A percentile compares a stretch with the other conserved stretches of the same genome.
phyloP scores from a whole-genome alignment of 1,140 invertebrate species.

The Drosophila murphyi region DNA sequence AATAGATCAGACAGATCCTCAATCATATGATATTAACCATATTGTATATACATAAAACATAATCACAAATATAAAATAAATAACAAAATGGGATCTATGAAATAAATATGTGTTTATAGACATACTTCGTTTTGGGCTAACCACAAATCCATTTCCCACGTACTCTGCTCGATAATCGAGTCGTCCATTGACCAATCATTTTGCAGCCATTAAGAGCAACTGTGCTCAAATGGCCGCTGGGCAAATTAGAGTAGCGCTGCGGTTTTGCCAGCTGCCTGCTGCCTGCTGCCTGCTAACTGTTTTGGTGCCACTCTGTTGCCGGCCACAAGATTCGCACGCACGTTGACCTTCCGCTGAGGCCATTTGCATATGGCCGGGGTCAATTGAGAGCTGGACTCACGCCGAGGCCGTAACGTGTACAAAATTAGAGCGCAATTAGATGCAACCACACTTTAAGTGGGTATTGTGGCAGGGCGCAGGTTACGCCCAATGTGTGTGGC shows the following conservation, averaged over 20 bases:
- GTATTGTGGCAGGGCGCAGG: slow-evolving; percentile 8
- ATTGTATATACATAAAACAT: too few species aligned
- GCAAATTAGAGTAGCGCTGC: slow-evolving; percentile 67
- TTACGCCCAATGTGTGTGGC: slow-evolving; percentile 31
- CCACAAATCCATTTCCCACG: slow-evolving; percentile 69
- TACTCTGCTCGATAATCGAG: slow-evolving; percentile 66
- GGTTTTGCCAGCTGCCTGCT: slow-evolving; percentile 32
- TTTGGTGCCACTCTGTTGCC: slow-evolving; percentile 55
- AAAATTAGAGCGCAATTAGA: slow-evolving; percentile 74
- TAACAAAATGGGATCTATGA: background rate
- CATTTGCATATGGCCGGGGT: slow-evolving; percentile 71
- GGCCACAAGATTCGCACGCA: slow-evolving; percentile 77
- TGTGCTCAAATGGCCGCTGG: slow-evolving; percentile 20
- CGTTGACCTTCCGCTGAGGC: slow-evolving; percentile 72
- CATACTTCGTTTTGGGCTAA: slow-evolving; percentile 34
- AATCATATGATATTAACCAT: too few species aligned
- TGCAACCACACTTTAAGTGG: slow-evolving; percentile 42
- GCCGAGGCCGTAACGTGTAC: slow-evolving; percentile 61
- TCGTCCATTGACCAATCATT: slow-evolving; percentile 43
- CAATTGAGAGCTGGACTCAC: slow-evolving; percentile 4
- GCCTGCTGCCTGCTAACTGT: too few species aligned
- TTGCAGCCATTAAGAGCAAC: slow-evolving; percentile 55
- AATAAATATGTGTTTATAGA: too few species aligned
- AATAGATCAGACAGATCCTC: too few species aligned
- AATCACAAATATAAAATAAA: background rate